These are phyloP conservation scores for Cydia splendana DNA, from an alignment of 1,140 invertebrate species.

Conservation along the genomic window DNA sequence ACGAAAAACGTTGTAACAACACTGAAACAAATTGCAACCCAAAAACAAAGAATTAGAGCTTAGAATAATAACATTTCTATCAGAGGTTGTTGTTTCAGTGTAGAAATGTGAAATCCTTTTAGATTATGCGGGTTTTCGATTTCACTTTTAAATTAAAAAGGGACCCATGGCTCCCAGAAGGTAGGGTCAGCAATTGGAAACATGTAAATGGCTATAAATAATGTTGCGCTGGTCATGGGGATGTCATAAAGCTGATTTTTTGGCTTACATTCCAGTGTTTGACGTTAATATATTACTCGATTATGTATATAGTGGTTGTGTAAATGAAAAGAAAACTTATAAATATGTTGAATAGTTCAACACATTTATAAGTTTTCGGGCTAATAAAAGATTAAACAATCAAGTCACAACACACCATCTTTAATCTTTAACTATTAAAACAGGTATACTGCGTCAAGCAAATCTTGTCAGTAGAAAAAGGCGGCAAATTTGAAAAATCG, in stretches of 20 bases:
- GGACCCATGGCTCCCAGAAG: conserved; percentile 10
- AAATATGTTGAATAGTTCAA: too few relatives aligned
- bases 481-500: too few relatives aligned
- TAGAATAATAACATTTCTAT: background rate
- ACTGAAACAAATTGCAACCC: background rate
- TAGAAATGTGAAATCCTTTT: conserved; percentile 1
- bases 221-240: background rate
- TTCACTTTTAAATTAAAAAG: conserved; percentile 33
- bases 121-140: conserved; percentile 26
- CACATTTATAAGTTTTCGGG: too few relatives aligned
- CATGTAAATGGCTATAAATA: conserved; percentile 25
- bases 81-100: background rate
- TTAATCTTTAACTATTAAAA: too few relatives aligned
- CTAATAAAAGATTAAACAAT: too few relatives aligned
- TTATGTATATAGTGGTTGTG: background rate
- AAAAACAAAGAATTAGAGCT: background rate
- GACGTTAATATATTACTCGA: background rate
- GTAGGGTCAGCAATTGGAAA: conserved; percentile 20
- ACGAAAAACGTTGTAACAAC: too few relatives aligned
- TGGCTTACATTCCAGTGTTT: background rate
- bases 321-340: background rate
- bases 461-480: too few relatives aligned
- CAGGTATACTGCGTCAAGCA: too few relatives aligned
- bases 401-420: too few relatives aligned
- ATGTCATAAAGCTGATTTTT: background rate